Percentiles rank a stretch among this genome's conserved stretches.
These are phyloP conservation scores for Andrena fulva DNA, from an alignment of 2,888 invertebrate genomes.

Conservation along the genomic window DNA sequence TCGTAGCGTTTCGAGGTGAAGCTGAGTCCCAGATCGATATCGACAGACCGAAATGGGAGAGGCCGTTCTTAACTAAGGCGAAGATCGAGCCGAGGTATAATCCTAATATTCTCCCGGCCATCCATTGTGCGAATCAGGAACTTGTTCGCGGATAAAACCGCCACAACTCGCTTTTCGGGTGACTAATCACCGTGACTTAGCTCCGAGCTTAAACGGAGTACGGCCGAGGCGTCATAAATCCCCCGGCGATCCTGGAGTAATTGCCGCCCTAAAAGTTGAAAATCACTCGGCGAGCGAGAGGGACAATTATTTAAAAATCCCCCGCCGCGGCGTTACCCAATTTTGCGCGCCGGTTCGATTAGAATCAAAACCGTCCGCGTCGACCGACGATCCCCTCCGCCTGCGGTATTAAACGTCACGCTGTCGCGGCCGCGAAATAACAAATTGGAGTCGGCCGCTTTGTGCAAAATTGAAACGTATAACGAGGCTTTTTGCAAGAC, in stretches of 20 bases:
- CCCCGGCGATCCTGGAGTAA: slow-evolving; percentile 33
- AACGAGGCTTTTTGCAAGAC: slow-evolving; percentile 6
- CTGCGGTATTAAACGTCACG: background rate
- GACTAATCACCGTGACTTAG: slow-evolving; percentile 67
- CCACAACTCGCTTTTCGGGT: slow-evolving; percentile 51
- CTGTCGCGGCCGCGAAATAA: background rate
- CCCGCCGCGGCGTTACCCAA: background rate
- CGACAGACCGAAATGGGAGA: slow-evolving; percentile 12
- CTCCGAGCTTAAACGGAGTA: slow-evolving; percentile 49
- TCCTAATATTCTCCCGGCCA: slow-evolving; percentile 62
- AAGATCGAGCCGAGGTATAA: slow-evolving; percentile 55
- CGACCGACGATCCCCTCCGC: background rate
- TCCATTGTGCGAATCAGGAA: slow-evolving; percentile 59
- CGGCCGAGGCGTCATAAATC: slow-evolving; percentile 58
- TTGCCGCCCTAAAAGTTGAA: slow-evolving; percentile 40
- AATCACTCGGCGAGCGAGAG: slow-evolving; percentile 7
- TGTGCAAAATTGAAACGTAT: background rate
- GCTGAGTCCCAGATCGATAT: background rate
- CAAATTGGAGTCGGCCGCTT: slow-evolving; percentile 12
- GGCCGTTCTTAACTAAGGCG: slow-evolving; percentile 20
- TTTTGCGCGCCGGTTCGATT: background rate
- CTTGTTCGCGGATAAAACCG: slow-evolving; percentile 67
- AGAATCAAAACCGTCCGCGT: background rate
- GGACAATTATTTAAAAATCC: slow-evolving; percentile 4
- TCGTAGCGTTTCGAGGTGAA: background rate